Evolutionary conservation across 2,888 invertebrate species (phyloP).

Genomic region (Alitta virens): DNA sequence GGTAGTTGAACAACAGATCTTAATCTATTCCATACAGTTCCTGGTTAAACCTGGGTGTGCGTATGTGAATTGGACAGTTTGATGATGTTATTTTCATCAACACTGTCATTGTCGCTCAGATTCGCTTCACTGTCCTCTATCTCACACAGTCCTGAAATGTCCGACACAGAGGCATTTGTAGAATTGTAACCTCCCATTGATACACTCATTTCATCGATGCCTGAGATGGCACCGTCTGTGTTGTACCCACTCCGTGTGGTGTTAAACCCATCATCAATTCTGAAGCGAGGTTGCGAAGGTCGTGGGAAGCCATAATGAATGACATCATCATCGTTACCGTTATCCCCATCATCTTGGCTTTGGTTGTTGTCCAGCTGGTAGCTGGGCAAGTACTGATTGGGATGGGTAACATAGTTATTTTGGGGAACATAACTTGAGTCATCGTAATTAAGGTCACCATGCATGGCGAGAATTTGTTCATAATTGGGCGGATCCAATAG

Average conservation of each 20-base stretch:
- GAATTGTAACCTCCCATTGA: slow-evolving; percentile 62
- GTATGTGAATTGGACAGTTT: slow-evolving; percentile 9
- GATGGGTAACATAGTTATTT: slow-evolving; percentile 75
- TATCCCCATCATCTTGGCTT: slow-evolving; percentile 25
- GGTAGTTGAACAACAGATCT: too few relatives aligned
- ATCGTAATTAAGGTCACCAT: slow-evolving; percentile 39
- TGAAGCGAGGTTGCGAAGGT: slow-evolving; percentile 33
- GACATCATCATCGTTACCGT: slow-evolving; percentile 40
- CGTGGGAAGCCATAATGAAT: slow-evolving; percentile 52
- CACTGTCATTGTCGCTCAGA: slow-evolving; percentile 48
- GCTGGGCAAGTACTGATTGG: slow-evolving; percentile 78
- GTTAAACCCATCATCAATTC: slow-evolving; percentile 5
- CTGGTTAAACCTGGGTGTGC: slow-evolving; percentile 20
- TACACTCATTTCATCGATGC: slow-evolving; percentile 70
- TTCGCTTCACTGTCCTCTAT: slow-evolving; percentile 68
- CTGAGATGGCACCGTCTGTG: not conserved
- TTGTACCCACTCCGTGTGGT: slow-evolving; percentile 6
- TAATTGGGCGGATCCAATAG: slow-evolving; percentile 58
- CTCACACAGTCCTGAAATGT: slow-evolving; percentile 86
- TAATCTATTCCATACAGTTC: not conserved
- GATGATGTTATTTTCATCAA: slow-evolving; percentile 27
- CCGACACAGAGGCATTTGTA: slow-evolving; percentile 74
- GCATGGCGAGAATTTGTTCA: slow-evolving; percentile 54
- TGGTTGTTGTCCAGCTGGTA: slow-evolving; percentile 29
- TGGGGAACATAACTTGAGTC: slow-evolving; percentile 40